Percentiles rank a stretch among this genome's conserved stretches.
phyloP scores from a whole-genome alignment of 2,797 vertebrate species.

The Rhadinocentrus ornatus region DNA sequence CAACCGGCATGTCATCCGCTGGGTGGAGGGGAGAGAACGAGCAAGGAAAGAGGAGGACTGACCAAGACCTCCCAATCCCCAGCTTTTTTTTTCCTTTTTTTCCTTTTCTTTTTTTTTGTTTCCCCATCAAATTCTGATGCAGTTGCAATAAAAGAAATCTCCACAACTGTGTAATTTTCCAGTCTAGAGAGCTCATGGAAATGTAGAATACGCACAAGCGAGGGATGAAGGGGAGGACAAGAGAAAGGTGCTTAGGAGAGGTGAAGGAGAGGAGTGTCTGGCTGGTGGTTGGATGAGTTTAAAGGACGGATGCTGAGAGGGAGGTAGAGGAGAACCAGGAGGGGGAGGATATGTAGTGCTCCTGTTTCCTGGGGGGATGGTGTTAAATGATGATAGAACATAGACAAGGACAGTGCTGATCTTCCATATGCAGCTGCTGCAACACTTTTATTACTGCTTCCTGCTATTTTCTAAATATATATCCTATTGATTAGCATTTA shows the following conservation, averaged over 20 bases:
- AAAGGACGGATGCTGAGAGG: constrained; percentile 63
- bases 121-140: constrained; percentile 49
- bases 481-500: background rate
- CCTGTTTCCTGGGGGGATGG: constrained; percentile 67
- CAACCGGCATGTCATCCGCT: constrained; percentile 63
- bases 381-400: constrained; percentile 61
- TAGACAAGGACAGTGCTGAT: constrained; percentile 61
- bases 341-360: constrained; percentile 46
- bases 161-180: constrained; percentile 45
- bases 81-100: background rate
- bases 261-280: constrained; percentile 31
- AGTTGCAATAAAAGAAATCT: constrained; percentile 52
- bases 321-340: constrained; percentile 42
- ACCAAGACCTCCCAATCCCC: constrained; percentile 28
- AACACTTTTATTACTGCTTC: constrained; percentile 22
- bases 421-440: constrained; percentile 38
- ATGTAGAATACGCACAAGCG: constrained; percentile 21
- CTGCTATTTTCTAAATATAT: background rate
- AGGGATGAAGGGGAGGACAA: constrained; percentile 18
- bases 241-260: constrained; percentile 22
- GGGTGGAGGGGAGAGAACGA: constrained; percentile 31
- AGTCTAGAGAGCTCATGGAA: constrained; percentile 18
- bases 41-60: constrained; percentile 17
- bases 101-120: constrained; percentile 9
- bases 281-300: constrained; percentile 49